Evolutionary conservation across 1,140 invertebrate species (phyloP), one percentile per base, ranked within the genome.

Genomic region (Heterodera schachtii): DNA sequence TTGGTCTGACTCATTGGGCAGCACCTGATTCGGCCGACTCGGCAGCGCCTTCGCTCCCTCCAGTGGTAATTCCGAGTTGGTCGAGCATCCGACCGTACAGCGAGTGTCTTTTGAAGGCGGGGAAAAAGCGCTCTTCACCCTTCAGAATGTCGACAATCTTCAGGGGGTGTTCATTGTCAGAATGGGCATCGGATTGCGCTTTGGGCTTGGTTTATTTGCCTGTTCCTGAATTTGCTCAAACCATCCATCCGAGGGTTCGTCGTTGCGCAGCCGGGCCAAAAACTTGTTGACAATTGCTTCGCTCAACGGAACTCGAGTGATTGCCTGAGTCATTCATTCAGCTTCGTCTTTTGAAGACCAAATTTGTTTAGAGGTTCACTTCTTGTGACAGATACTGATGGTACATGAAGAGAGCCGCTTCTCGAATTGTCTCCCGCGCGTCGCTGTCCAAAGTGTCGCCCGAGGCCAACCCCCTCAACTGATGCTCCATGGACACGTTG

Each of bases 351-450:
- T 44, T 66, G 60, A 46, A n/a, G 69, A 78, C 5, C 3, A 9
- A 44, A 31, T 1, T 11, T 16, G 57, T 60, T 16, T 4, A 60
- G 57, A 4, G 11, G 16, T 19, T 64, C 13, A 13, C 93, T 90
- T 94, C 94, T 79, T 94, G 94, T 70, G 94, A 93, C 4, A 95
- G 91, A 91, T 95, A 95, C 85, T 95, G 94, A 77, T 95, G 93
- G 90, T 94, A 94, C 79, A 96, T 94, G 87, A 93, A 94, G 16
- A 92, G 90, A 21, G 94, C 94, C 19, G 94, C 94, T 86, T 94
- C 93, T 75, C 94, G 92, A 57, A 95, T 91, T 84, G 93, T 93
- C 84, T 94, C 92, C 60, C 87, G 83, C 11, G 85, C 85, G 64
- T 90, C 88, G 9, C 67, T 64, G 64, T 89, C 88, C 44, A 75